Base-by-base conservation (phyloP, 2,113 vertebrate species). In the Irena cyanogastra region DNA sequence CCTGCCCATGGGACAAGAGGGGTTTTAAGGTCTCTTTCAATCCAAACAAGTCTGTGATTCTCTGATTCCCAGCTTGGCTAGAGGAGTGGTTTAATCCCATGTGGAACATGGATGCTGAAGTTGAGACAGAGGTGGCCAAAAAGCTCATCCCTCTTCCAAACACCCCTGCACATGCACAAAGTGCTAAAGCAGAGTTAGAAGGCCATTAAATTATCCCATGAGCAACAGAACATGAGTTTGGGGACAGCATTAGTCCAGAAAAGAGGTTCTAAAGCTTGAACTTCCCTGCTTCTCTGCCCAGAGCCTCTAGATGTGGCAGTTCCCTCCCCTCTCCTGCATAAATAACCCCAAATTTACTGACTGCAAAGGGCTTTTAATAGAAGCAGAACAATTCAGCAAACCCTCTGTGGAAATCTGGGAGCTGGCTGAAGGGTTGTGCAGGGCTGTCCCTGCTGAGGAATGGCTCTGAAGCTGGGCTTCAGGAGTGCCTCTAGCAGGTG, bases 71-170 rank as follows among this genome's bases (percentile, higher is more conserved):
- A 64, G 30, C 35, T 35, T 56, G 75, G 41, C 26, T 42, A 33
- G 26, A 88, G 24, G 23, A 81, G 39, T 1, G 22, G 11, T 63
- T 78, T 33, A 9, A 23, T 42, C 37, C 71, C 74, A 56, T 4
- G 23, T 30, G 56, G 39, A 27, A n/a, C 4, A 1, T 0, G 1
- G 35, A 50, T 41, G 61, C 39, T 83, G 39, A 52, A 35, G 37
- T 8, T 56, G 24, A 56, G 33, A 35, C 15, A 50, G 59, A n/a
- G 27, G 6, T 11, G 31, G 24, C 50, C 53, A 65, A 53, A 79
- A 79, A 64, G 13, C 35, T 87, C 53, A 30, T 11, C 18, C 41
- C 27, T 64, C 57, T 52, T 42, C 41, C 41, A 27, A 1, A 45
- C 26, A 26, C 2, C 39, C 39, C 37, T 37, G 33, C 19, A 24